These are phyloP conservation scores for Mylabris phalerata DNA, from an alignment of 1,140 invertebrate species.

Conservation along the genomic window DNA sequence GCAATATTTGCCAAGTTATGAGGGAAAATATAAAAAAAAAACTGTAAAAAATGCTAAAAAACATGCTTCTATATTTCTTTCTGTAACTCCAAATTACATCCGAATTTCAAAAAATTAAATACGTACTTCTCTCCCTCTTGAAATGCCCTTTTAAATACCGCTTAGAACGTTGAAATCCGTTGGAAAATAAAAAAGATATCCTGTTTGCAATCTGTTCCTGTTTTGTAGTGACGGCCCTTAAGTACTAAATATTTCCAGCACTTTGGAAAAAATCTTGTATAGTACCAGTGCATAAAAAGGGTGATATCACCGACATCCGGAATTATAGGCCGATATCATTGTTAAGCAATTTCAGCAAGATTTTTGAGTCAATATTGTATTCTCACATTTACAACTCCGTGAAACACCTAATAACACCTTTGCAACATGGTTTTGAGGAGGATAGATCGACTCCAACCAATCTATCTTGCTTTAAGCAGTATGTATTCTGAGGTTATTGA, in stretches of 20 bases:
- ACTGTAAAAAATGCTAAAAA: too few species aligned
- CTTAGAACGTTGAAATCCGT: too few species aligned
- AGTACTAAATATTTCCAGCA: background rate
- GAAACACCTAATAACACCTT: background rate
- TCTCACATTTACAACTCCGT: background rate
- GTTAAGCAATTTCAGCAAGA: background rate
- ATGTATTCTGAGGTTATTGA: background rate
- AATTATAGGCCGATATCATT: conserved; percentile 1
- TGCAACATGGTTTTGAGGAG: conserved; percentile 12
- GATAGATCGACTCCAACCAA: conserved; percentile 6
- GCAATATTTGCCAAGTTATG: too few species aligned
- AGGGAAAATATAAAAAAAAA: too few species aligned
- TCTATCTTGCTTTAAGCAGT: background rate
- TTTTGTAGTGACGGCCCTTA: too few species aligned
- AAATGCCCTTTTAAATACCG: too few species aligned
- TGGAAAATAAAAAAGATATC: too few species aligned
- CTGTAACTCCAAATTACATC: too few species aligned
- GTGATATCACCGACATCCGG: background rate
- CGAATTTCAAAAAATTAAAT: too few species aligned
- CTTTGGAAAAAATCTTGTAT: background rate
- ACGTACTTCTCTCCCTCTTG: too few species aligned
- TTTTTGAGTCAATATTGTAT: background rate
- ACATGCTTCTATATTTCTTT: too few species aligned
- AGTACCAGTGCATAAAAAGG: background rate
- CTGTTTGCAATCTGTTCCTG: too few species aligned